These are phyloP conservation scores for Platycercus adscitus DNA, from an alignment of 2,113 vertebrate genomes.

Conservation along the genomic window DNA sequence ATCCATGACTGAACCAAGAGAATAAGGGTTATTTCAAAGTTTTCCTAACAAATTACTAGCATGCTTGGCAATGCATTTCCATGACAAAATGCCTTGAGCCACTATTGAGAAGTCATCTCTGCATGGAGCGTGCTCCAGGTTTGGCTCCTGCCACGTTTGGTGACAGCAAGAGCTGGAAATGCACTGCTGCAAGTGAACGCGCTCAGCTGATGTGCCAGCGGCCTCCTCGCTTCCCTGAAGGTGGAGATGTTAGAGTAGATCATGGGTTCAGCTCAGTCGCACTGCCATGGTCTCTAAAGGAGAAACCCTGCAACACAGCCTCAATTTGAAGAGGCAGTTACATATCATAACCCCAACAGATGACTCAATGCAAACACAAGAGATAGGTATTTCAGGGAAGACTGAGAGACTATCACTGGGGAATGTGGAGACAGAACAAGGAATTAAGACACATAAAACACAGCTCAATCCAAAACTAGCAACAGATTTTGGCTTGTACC, in stretches of 20 bases:
- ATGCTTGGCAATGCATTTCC: background rate
- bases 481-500: background rate
- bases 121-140: background rate
- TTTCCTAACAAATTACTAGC: background rate
- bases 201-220: constrained; percentile 1
- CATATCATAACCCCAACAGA: background rate
- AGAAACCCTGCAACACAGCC: background rate
- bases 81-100: background rate
- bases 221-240: background rate
- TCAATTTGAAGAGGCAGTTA: constrained; percentile 15
- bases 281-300: background rate
- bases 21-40: background rate
- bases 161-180: background rate
- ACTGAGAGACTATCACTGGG: background rate
- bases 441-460: background rate
- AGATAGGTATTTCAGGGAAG: background rate
- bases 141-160: background rate
- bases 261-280: constrained; percentile 43
- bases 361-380: background rate
- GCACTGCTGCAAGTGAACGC: background rate
- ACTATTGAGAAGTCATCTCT: background rate
- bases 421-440: background rate
- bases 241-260: constrained; percentile 13
- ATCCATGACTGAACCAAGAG: background rate
- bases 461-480: background rate